Evolutionary conservation across 2,888 invertebrate species (phyloP).

Genomic region (Tipula lateralis): DNA sequence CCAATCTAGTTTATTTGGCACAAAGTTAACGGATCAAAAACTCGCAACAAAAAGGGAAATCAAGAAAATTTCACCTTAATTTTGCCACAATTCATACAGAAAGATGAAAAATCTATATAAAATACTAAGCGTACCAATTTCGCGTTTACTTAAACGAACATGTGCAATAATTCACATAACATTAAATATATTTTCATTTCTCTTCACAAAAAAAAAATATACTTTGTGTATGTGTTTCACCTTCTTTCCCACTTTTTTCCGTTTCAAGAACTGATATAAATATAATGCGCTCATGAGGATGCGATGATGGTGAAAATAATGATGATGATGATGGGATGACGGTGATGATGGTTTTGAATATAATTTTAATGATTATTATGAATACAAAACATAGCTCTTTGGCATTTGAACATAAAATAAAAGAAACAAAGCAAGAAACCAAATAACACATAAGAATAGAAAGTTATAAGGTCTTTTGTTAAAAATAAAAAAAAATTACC

Average conservation of each 20-base stretch:
- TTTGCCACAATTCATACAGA: neutral
- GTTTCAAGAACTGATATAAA: neutral
- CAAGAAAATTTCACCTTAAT: neutral
- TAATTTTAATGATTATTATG: constrained; percentile 24
- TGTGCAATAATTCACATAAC: neutral
- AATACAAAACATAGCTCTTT: constrained; percentile 19
- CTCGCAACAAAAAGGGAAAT: neutral
- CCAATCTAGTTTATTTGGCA: no score
- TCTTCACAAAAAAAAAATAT: neutral
- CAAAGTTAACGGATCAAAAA: neutral
- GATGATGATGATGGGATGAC: neutral
- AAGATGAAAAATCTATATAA: neutral
- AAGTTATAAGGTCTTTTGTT: constrained; percentile 24
- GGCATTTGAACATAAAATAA: constrained; percentile 19
- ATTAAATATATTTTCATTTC: neutral
- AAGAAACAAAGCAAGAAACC: neutral
- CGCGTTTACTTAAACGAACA: neutral
- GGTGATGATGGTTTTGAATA: constrained; percentile 7
- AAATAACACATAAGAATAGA: constrained; percentile 24
- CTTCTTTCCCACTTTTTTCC: neutral
- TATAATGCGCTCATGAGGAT: neutral
- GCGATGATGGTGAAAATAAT: constrained; percentile 1
- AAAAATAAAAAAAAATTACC: neutral
- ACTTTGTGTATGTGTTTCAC: neutral
- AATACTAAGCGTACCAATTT: neutral